Conservation (phyloP, 2,113 vertebrate species). For the Ancistrus triradiatus region DNA sequence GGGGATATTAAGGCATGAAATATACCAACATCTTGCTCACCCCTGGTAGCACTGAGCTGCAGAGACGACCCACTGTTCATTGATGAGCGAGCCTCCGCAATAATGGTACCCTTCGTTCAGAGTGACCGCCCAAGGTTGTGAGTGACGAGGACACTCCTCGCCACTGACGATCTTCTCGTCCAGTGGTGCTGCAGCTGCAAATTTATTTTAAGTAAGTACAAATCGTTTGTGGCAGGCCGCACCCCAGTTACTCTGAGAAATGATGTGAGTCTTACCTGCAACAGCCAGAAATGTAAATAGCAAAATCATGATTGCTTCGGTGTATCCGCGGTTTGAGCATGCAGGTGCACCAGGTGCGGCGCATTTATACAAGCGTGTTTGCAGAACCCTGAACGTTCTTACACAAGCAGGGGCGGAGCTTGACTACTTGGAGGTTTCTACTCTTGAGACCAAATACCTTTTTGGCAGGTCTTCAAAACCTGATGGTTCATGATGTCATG, state of each 20-base stretch:
- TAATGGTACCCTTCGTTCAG: slow-evolving; percentile 66
- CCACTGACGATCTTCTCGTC: slow-evolving; percentile 67
- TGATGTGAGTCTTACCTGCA: slow-evolving; percentile 57
- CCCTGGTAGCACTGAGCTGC: slow-evolving; percentile 70
- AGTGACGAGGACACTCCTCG: slow-evolving; percentile 52
- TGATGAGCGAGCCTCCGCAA: slow-evolving; percentile 65
- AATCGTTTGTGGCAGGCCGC: neutral
- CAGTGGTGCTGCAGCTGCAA: slow-evolving; percentile 56
- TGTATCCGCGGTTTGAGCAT: slow-evolving; percentile 45
- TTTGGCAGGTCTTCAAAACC: too few species aligned
- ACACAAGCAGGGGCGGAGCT: neutral
- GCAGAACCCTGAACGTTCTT: too few species aligned
- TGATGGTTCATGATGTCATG: too few species aligned
- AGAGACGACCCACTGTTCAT: slow-evolving; percentile 65
- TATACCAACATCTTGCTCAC: slow-evolving; percentile 45
- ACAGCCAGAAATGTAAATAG: slow-evolving; percentile 56
- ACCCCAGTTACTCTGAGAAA: too few species aligned
- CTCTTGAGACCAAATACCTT: too few species aligned
- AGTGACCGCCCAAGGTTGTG: slow-evolving; percentile 61
- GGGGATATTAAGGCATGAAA: too few species aligned
- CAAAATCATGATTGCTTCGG: slow-evolving; percentile 57
- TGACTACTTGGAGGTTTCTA: neutral
- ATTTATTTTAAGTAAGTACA: neutral
- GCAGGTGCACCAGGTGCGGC: neutral
- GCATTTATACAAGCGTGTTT: slow-evolving; percentile 58